These are phyloP conservation scores for Thinocorus orbignyianus DNA, from an alignment of 2,113 vertebrate genomes.

Conservation along the genomic window DNA sequence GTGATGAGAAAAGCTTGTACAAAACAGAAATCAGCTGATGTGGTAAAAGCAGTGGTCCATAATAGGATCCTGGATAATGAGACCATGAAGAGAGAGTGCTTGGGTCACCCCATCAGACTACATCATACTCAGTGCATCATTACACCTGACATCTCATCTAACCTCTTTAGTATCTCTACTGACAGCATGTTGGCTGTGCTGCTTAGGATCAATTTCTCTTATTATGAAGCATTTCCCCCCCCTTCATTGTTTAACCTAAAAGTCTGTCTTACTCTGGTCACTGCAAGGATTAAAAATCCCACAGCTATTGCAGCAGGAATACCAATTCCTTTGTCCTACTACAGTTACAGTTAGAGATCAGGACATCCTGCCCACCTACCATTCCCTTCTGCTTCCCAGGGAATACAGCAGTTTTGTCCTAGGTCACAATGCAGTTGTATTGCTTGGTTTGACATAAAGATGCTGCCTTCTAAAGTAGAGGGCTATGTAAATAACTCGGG, in stretches of 20 bases:
- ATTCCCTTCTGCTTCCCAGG: not conserved
- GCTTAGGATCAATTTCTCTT: not conserved
- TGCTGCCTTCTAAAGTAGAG: not conserved
- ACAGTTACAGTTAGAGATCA: not conserved
- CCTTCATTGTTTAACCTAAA: not conserved
- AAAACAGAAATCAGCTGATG: slow-evolving; percentile 7
- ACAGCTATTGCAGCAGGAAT: not conserved
- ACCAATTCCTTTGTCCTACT: not conserved
- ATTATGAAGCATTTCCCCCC: not conserved
- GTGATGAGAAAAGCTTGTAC: not conserved
- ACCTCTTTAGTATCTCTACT: not conserved
- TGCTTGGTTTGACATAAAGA: not conserved
- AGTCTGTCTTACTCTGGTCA: not conserved
- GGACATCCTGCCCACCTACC: not conserved
- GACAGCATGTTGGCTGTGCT: not conserved
- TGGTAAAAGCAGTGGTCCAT: not conserved
- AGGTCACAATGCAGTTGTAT: not conserved
- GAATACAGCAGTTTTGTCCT: not conserved
- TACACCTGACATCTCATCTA: slow-evolving; percentile 10
- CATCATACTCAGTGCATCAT: not conserved
- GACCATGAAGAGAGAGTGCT: not conserved
- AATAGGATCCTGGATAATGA: not conserved
- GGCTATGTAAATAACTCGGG: not conserved
- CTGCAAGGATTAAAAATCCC: not conserved
- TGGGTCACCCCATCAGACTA: not conserved